Evolutionary conservation across 1,140 invertebrate genomes (phyloP).

Genomic region (Diorhabda elongata): DNA sequence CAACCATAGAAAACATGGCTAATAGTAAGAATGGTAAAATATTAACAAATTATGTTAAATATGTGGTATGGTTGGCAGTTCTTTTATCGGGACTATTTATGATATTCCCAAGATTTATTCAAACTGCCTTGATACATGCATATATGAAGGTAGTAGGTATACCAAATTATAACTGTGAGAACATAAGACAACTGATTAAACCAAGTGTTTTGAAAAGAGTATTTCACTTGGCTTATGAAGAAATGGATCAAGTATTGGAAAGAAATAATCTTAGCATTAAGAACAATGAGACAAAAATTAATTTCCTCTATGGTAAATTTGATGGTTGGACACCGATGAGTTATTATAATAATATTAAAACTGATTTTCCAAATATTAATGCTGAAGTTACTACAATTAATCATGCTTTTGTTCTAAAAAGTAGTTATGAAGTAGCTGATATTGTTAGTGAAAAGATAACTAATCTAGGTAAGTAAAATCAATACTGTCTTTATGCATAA

Average conservation of each 20-base stretch:
- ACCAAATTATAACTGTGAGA: constrained; percentile 44
- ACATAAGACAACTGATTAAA: constrained; percentile 53
- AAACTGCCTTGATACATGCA: constrained; percentile 50
- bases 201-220: constrained; percentile 53
- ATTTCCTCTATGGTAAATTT: constrained; percentile 69
- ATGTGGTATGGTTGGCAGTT: constrained; percentile 53
- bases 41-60: constrained; percentile 53
- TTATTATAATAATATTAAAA: constrained; percentile 61
- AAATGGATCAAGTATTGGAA: constrained; percentile 58
- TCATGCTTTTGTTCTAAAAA: constrained; percentile 72
- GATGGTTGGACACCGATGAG: constrained; percentile 72
- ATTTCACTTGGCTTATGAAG: constrained; percentile 59
- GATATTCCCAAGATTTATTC: constrained; percentile 55
- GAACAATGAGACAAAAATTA: constrained; percentile 57
- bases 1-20: constrained; percentile 76
- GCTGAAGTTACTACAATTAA: constrained; percentile 62
- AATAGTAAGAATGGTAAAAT: constrained; percentile 65
- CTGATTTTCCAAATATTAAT: constrained; percentile 58
- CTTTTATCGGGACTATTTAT: constrained; percentile 58
- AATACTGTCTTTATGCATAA: too few relatives aligned
- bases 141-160: constrained; percentile 52
- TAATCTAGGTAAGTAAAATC: too few relatives aligned
- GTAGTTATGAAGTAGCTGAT: constrained; percentile 58
- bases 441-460: constrained; percentile 50
- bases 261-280: constrained; percentile 54